Conservation (phyloP, 2,888 invertebrate species). For the Rhamphomyia laevipes region DNA sequence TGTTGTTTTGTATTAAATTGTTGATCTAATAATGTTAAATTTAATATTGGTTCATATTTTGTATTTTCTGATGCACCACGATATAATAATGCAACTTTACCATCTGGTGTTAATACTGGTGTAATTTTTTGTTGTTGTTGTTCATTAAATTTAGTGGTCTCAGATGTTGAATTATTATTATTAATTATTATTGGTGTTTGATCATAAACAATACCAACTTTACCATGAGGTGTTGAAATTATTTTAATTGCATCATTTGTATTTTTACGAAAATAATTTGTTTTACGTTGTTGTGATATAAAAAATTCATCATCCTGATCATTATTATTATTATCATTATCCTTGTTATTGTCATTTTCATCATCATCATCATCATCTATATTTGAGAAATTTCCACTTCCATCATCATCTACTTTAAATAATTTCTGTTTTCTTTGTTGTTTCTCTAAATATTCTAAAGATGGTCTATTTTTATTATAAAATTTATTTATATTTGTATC, state of each 20-base stretch:
- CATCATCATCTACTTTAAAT: constrained; percentile 33
- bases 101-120: constrained; percentile 39
- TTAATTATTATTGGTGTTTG: constrained; percentile 24
- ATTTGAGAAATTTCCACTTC: constrained; percentile 20
- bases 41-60: constrained; percentile 38
- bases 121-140: constrained; percentile 38
- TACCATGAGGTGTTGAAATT: constrained; percentile 38
- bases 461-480: constrained; percentile 11
- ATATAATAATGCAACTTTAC: constrained; percentile 40
- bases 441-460: constrained; percentile 26
- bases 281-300: constrained; percentile 27
- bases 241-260: constrained; percentile 39
- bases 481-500: constrained; percentile 22
- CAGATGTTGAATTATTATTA: constrained; percentile 13
- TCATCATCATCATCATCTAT: constrained; percentile 29
- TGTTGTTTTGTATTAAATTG: constrained; percentile 23
- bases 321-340: constrained; percentile 15
- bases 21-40: constrained; percentile 24
- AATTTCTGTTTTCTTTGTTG: constrained; percentile 25
- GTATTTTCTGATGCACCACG: constrained; percentile 38
- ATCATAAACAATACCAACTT: constrained; percentile 39
- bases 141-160: constrained; percentile 15
- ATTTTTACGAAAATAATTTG: constrained; percentile 35
- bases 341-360: constrained; percentile 19
- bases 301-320: constrained; percentile 22